phyloP scores from a whole-genome alignment of 2,888 invertebrate genomes.

The Shargacucullia verbasci region DNA sequence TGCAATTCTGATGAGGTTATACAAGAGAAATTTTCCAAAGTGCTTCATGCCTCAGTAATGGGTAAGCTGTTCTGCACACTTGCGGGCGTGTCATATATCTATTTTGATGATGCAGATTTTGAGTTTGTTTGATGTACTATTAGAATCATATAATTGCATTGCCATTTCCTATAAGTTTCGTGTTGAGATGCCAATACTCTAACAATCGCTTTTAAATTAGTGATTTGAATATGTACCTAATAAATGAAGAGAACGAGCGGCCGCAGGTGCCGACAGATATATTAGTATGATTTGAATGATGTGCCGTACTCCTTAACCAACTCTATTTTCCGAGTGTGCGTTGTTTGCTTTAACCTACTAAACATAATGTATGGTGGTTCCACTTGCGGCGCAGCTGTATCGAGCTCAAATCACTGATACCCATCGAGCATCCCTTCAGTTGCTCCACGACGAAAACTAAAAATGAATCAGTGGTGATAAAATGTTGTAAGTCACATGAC shows the following conservation, averaged over 20 bases:
- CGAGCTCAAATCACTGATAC: conserved; percentile 92
- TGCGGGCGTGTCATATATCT: conserved; percentile 76
- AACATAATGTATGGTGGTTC: conserved; percentile 88
- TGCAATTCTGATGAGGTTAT: conserved; percentile 82
- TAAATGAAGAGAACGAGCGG: conserved; percentile 74
- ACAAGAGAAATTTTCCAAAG: conserved; percentile 75
- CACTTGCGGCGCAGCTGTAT: conserved; percentile 92
- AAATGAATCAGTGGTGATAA: conserved; percentile 93
- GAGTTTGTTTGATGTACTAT: conserved; percentile 86
- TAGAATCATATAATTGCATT: conserved; percentile 84
- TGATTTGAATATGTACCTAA: conserved; percentile 84
- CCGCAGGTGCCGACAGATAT: conserved; percentile 58
- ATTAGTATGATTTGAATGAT: conserved; percentile 84
- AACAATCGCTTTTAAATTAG: conserved; percentile 87
- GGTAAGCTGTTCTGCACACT: conserved; percentile 81
- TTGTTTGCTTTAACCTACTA: conserved; percentile 90
- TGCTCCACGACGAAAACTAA: conserved; percentile 93
- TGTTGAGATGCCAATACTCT: conserved; percentile 87
- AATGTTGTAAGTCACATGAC: conserved; percentile 93
- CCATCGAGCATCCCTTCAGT: conserved; percentile 94
- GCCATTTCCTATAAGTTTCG: conserved; percentile 82
- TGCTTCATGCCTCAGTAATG: conserved; percentile 69
- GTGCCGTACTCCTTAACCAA: conserved; percentile 82
- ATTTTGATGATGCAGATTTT: conserved; percentile 79
- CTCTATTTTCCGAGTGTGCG: conserved; percentile 85